phyloP scores from a whole-genome alignment of 2,113 vertebrate genomes.

The Mesoclemmys tuberculata region DNA sequence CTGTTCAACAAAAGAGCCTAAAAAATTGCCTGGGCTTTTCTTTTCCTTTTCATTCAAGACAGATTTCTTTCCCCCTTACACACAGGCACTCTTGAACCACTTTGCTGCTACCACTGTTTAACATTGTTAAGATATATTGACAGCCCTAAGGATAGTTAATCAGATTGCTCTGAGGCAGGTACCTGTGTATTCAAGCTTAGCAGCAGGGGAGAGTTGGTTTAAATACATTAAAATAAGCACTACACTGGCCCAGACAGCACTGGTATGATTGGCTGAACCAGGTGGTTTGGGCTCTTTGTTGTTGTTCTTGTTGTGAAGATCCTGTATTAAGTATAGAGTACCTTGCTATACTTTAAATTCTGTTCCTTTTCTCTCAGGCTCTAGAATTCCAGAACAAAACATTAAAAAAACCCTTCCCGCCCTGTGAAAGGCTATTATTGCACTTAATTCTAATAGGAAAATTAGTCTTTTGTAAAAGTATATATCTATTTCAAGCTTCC shows the following conservation, averaged over 20 bases:
- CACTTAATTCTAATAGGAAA: neutral
- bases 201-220: neutral
- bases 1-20: neutral
- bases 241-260: neutral
- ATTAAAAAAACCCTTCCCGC: neutral
- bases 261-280: neutral
- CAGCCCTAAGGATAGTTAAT: neutral
- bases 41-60: neutral
- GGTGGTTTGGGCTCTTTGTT: neutral
- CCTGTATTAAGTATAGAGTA: neutral
- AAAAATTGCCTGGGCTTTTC: neutral
- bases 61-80: neutral
- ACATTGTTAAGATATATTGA: neutral
- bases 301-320: neutral
- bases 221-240: neutral
- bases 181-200: neutral
- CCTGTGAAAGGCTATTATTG: neutral
- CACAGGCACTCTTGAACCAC: neutral
- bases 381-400: neutral
- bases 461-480: rapidly evolving
- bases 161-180: neutral
- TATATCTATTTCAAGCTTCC: neutral
- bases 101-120: neutral
- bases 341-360: neutral
- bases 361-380: neutral